A percentile compares a stretch with the other conserved stretches of the same genome.
Evolutionary conservation across 2,888 invertebrate species (phyloP).

Genomic region (Drosophila mimica): DNA sequence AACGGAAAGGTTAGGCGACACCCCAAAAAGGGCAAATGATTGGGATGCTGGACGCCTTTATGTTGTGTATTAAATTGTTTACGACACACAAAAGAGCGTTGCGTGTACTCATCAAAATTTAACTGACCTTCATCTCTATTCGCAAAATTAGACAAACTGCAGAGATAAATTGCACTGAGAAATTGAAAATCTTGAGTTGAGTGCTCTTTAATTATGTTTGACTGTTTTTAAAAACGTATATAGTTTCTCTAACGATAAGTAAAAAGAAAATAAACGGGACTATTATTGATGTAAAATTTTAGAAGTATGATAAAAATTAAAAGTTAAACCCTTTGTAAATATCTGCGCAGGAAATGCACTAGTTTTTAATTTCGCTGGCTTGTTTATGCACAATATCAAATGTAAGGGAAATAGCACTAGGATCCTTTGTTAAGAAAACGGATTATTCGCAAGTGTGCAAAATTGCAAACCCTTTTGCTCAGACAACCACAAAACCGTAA

Average conservation of each 20-base stretch:
- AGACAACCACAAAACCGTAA: constrained; percentile 59
- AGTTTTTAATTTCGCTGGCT: constrained; percentile 66
- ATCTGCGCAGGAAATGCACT: constrained; percentile 16
- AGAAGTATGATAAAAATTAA: background rate
- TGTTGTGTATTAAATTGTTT: constrained; percentile 62
- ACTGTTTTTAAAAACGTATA: too few relatives aligned
- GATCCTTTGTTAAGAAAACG: constrained; percentile 36
- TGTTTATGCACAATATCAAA: constrained; percentile 72
- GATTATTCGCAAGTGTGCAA: constrained; percentile 49
- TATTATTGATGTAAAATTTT: background rate
- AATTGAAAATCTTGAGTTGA: background rate
- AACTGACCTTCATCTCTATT: constrained; percentile 57
- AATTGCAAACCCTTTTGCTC: constrained; percentile 52
- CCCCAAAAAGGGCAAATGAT: constrained; percentile 51
- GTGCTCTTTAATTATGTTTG: constrained; percentile 48
- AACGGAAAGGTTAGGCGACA: constrained; percentile 62
- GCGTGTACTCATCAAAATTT: constrained; percentile 43
- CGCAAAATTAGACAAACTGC: constrained; percentile 36
- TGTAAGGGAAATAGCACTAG: constrained; percentile 56
- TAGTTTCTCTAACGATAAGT: background rate
- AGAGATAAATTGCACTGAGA: background rate
- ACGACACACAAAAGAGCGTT: constrained; percentile 50
- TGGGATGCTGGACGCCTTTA: constrained; percentile 37
- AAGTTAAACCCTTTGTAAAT: constrained; percentile 53
- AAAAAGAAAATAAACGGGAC: background rate